These are phyloP conservation scores for Lepidochrysops patricia DNA, from an alignment of 2,888 invertebrate species.

Conservation along the genomic window DNA sequence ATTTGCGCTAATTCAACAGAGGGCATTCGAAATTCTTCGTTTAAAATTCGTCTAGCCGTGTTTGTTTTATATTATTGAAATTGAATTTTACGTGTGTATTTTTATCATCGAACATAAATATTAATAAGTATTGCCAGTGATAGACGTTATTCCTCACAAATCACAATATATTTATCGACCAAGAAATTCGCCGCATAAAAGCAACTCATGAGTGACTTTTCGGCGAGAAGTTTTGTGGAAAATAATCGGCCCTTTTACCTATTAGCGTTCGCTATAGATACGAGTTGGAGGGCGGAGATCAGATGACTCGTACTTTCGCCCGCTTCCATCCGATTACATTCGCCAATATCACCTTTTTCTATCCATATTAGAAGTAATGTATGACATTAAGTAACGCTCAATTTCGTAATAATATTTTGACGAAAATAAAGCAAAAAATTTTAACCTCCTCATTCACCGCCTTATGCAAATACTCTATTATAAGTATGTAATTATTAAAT, in stretches of 20 bases:
- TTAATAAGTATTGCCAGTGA: background rate
- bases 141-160: background rate
- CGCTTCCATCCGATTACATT: background rate
- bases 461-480: no score
- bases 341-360: constrained; percentile 2
- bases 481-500: background rate
- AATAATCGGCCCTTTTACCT: background rate
- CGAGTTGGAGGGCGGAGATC: background rate
- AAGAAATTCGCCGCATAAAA: background rate
- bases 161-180: background rate
- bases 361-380: background rate
- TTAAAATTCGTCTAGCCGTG: background rate
- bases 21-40: background rate
- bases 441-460: no score
- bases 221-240: background rate
- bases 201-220: background rate
- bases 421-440: background rate
- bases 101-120: no score
- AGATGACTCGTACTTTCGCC: background rate
- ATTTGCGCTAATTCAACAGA: constrained; percentile 19
- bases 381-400: background rate
- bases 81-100: no score
- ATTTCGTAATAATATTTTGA: background rate
- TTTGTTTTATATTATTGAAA: background rate
- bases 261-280: background rate